A percentile compares a stretch with the other conserved stretches of the same genome.
Evolutionary conservation across 2,888 invertebrate species (phyloP).

Genomic region (Conchocele bisecta): DNA sequence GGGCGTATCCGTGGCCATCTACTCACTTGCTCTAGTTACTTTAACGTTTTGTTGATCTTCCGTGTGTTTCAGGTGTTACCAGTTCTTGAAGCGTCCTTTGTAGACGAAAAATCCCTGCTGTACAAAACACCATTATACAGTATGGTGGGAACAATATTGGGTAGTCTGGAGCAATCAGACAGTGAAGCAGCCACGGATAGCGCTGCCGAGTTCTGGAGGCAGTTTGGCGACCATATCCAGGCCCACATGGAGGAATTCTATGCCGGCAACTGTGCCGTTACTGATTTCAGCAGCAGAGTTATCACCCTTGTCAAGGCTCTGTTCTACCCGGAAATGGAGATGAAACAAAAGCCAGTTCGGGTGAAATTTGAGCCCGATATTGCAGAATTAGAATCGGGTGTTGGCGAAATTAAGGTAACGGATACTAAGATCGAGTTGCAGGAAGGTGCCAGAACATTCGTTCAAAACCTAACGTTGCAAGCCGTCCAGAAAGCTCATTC

Average conservation of each 20-base stretch:
- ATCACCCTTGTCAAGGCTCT: slow-evolving; percentile 55
- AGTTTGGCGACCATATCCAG: slow-evolving; percentile 46
- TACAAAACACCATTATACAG: slow-evolving; percentile 69
- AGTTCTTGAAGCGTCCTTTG: slow-evolving; percentile 74
- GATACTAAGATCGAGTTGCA: slow-evolving; percentile 36
- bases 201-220: slow-evolving; percentile 54
- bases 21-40: too few relatives aligned
- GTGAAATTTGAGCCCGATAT: slow-evolving; percentile 51
- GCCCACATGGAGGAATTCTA: slow-evolving; percentile 23
- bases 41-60: neutral
- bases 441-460: slow-evolving; percentile 44
- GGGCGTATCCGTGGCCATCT: too few relatives aligned
- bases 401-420: slow-evolving; percentile 11
- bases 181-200: slow-evolving; percentile 14
- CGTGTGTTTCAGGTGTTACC: slow-evolving; percentile 70
- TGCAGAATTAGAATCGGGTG: slow-evolving; percentile 12
- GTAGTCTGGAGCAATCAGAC: slow-evolving; percentile 37
- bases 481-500: slow-evolving; percentile 61
- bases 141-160: slow-evolving; percentile 56
- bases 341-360: slow-evolving; percentile 51
- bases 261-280: slow-evolving; percentile 6
- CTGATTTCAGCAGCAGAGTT: slow-evolving; percentile 47
- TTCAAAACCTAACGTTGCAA: slow-evolving; percentile 57
- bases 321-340: slow-evolving; percentile 49
- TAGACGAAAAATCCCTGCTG: slow-evolving; percentile 66